phyloP scores from a whole-genome alignment of 2,888 invertebrate species.

The Pristionchus maxplancki region DNA sequence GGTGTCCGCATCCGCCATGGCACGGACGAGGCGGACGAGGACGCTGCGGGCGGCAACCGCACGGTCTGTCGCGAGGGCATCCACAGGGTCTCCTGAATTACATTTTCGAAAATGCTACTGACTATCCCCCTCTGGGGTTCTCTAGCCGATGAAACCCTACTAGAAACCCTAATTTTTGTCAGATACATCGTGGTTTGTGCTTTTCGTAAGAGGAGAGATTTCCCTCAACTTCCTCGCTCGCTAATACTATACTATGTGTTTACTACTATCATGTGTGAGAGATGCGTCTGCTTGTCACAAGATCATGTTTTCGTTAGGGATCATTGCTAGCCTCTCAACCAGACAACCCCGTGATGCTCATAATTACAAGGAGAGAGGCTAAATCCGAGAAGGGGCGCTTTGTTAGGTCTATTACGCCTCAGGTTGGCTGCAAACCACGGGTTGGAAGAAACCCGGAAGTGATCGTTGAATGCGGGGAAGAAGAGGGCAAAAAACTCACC shows the following conservation, averaged over 20 bases:
- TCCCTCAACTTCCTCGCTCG: too few relatives aligned
- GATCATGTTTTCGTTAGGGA: background rate
- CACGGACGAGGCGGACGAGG: background rate
- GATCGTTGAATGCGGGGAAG: background rate
- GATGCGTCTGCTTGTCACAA: background rate
- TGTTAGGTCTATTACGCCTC: too few relatives aligned
- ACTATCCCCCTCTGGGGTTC: too few relatives aligned
- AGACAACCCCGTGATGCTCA: background rate
- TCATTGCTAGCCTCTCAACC: background rate
- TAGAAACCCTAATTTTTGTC: too few relatives aligned
- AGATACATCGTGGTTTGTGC: too few relatives aligned
- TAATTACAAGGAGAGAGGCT: background rate
- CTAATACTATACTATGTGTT: background rate
- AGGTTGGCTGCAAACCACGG: too few relatives aligned
- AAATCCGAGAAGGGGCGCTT: too few relatives aligned
- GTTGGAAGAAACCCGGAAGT: background rate
- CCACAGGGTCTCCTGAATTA: slow-evolving; percentile 16
- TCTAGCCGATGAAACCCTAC: too few relatives aligned
- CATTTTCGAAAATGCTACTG: too few relatives aligned
- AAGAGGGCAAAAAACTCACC: background rate
- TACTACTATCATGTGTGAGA: background rate
- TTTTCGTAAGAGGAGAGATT: too few relatives aligned
- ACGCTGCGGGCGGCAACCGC: background rate
- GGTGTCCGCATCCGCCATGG: background rate
- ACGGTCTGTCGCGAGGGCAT: background rate